These are phyloP conservation scores for Lagopus leucura DNA, from an alignment of 2,113 vertebrate species.

Conservation along the genomic window DNA sequence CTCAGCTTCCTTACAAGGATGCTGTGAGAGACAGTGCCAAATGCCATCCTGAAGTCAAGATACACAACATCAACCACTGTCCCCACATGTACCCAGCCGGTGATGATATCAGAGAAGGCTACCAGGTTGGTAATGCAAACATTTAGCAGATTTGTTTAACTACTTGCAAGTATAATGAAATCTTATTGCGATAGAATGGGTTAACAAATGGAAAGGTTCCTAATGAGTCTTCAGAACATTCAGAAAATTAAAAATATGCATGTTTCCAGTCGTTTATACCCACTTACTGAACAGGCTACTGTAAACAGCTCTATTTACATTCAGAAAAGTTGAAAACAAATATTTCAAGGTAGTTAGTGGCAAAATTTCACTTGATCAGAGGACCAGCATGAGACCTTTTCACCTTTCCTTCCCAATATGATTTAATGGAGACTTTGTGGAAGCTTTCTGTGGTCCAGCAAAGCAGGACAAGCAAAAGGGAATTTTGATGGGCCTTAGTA, in stretches of 20 bases:
- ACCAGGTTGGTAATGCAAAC: slow-evolving; percentile 42
- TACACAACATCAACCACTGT: no score
- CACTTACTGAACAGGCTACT: not conserved
- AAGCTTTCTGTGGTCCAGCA: not conserved
- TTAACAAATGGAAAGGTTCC: slow-evolving; percentile 38
- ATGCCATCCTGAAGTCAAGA: no score
- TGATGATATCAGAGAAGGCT: no score
- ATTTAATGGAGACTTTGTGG: not conserved
- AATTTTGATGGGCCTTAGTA: not conserved
- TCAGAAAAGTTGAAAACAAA: not conserved
- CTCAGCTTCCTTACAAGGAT: no score
- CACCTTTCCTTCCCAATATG: not conserved
- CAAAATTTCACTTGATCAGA: not conserved
- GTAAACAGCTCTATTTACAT: not conserved
- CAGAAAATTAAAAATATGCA: not conserved
- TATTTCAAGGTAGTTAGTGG: not conserved
- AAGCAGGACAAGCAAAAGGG: not conserved
- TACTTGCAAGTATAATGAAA: slow-evolving; percentile 74
- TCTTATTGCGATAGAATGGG: slow-evolving; percentile 31
- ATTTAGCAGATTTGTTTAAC: slow-evolving; percentile 77
- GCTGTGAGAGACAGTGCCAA: no score
- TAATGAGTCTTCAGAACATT: slow-evolving; percentile 25
- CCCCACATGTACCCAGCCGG: no score
- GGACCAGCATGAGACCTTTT: not conserved
- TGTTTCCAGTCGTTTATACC: not conserved